Evolutionary conservation across 2,113 vertebrate genomes (phyloP).

Genomic region (Mandrillus leucophaeus): DNA sequence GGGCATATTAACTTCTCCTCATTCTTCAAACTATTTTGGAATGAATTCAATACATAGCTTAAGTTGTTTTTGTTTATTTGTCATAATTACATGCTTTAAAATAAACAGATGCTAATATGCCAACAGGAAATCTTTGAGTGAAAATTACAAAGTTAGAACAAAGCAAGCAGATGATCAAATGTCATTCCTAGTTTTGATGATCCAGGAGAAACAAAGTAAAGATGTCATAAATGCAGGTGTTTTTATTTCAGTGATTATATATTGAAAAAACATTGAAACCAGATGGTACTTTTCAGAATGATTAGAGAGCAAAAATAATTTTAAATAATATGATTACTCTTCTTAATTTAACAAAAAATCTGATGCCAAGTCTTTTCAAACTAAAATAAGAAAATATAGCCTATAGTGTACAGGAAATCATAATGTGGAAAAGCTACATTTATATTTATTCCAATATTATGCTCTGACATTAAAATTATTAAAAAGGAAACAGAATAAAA

Average conservation of each 20-base stretch:
- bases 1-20: background rate
- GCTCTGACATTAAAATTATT: background rate
- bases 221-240: background rate
- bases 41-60: background rate
- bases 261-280: background rate
- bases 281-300: background rate
- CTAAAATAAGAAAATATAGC: background rate
- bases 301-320: background rate
- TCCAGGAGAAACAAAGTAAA: background rate
- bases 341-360: background rate
- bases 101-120: background rate
- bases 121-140: background rate
- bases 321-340: background rate
- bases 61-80: slow-evolving; percentile 45
- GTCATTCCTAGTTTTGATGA: background rate
- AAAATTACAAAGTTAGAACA: background rate
- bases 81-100: slow-evolving; percentile 7
- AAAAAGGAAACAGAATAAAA: background rate
- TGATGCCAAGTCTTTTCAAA: background rate
- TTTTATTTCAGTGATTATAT: background rate
- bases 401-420: background rate
- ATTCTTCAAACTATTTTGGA: background rate
- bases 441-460: background rate
- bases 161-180: background rate
- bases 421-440: background rate